Evolutionary conservation across 2,888 invertebrate species (phyloP).

Genomic region (Harpagoxenus sublaevis): DNA sequence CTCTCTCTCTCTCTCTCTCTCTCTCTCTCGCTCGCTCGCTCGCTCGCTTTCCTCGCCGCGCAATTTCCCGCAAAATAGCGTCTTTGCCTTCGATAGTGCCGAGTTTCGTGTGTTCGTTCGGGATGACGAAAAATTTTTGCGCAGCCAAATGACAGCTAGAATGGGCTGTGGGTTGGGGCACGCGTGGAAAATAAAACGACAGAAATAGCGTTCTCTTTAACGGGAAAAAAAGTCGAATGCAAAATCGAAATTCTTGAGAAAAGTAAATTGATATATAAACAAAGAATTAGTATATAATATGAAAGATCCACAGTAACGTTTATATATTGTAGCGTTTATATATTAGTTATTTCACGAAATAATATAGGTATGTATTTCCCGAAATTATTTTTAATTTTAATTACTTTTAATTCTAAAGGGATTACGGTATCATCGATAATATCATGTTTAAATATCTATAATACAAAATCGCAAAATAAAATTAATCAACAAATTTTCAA

Average conservation of each 20-base stretch:
- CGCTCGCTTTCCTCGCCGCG: neutral
- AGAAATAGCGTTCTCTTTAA: neutral
- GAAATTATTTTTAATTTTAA: neutral
- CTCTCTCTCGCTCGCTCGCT: neutral
- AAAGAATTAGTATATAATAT: neutral
- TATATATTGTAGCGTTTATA: neutral
- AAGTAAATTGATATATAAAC: slow-evolving; percentile 7
- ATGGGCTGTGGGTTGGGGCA: too few species aligned
- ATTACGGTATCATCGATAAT: neutral
- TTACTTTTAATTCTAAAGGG: neutral
- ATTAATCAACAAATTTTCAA: neutral
- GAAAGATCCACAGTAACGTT: neutral
- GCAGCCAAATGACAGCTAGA: slow-evolving; percentile 9
- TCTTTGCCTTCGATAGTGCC: slow-evolving; percentile 29
- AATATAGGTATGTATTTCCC: neutral
- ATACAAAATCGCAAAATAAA: neutral
- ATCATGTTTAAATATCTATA: neutral
- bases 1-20: slow-evolving; percentile 25
- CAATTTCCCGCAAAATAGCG: slow-evolving; percentile 26
- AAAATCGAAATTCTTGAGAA: neutral
- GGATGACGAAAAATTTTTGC: slow-evolving; percentile 34
- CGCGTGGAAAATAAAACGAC: slow-evolving; percentile 3
- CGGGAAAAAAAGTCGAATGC: neutral
- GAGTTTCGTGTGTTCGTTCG: slow-evolving; percentile 34
- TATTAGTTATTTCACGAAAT: neutral